Percentiles rank a stretch among this genome's conserved stretches.
Evolutionary conservation across 2,797 vertebrate species (phyloP).

Genomic region (Falco cherrug): DNA sequence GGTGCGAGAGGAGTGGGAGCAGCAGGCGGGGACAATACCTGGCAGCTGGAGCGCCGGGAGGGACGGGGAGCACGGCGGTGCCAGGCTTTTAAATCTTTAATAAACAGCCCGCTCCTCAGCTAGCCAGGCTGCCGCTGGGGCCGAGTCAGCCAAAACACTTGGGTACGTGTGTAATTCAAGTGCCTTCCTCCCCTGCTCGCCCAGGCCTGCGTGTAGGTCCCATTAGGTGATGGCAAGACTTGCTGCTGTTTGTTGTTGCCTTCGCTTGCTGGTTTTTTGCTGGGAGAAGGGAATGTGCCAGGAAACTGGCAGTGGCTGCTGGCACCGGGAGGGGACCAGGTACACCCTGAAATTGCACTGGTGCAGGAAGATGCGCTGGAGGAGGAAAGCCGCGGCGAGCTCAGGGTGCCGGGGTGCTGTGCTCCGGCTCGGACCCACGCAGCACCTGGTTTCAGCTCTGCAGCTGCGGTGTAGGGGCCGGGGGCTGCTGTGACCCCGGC

Average conservation of each 20-base stretch:
- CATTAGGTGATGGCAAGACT: neutral
- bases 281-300: neutral
- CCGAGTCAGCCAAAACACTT: neutral
- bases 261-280: neutral
- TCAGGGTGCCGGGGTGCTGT: rapidly evolving
- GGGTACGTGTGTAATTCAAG: neutral
- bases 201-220: neutral
- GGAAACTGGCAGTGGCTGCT: neutral
- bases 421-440: rapidly evolving
- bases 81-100: neutral
- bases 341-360: neutral
- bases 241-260: neutral
- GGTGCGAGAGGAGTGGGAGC: neutral
- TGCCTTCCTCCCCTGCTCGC: neutral
- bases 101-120: neutral
- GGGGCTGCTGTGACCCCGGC: rapidly evolving
- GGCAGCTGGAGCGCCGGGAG: neutral
- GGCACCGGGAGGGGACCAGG: rapidly evolving
- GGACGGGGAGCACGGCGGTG: neutral
- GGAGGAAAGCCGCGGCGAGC: rapidly evolving
- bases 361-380: neutral
- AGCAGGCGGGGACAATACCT: neutral
- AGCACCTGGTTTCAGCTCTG: neutral
- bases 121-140: neutral
- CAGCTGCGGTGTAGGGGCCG: neutral